Percentiles rank a stretch among this genome's conserved stretches.
Conservation (phyloP, 2,797 vertebrate genomes). For the Coluber constrictor region DNA sequence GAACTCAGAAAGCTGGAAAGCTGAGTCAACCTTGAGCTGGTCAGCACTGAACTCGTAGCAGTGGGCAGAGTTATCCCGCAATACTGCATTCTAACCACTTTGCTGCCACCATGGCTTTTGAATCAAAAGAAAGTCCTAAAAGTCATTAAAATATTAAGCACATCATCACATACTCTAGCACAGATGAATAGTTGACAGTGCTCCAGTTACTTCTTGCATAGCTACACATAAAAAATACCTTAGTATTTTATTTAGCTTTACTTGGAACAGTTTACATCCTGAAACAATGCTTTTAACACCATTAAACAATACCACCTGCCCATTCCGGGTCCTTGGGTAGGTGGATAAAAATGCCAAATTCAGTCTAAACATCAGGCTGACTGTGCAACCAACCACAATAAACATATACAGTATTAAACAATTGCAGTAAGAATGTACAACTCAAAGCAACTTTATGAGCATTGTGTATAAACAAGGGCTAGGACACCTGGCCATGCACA, state of each 20-base stretch:
- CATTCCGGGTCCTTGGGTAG: neutral
- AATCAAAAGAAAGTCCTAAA: constrained; percentile 51
- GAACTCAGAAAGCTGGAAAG: neutral
- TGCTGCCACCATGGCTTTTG: neutral
- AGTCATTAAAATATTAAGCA: constrained; percentile 48
- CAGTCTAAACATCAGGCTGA: neutral
- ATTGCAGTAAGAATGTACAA: neutral
- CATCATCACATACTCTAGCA: constrained; percentile 12
- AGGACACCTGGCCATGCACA: neutral
- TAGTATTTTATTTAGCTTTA: neutral
- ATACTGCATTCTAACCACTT: neutral
- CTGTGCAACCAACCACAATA: neutral
- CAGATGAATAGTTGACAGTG: constrained; percentile 18
- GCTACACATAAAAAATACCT: neutral
- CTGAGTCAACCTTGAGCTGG: neutral
- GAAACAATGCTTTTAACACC: neutral
- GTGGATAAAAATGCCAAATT: neutral
- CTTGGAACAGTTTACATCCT: neutral
- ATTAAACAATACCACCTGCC: neutral
- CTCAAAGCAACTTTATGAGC: neutral
- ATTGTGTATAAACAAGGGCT: neutral
- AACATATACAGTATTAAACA: neutral
- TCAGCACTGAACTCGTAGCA: neutral
- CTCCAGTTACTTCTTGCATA: neutral
- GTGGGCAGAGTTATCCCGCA: neutral